Base-by-base conservation (phyloP, 1,140 invertebrate genomes). In the Diprion similis region DNA sequence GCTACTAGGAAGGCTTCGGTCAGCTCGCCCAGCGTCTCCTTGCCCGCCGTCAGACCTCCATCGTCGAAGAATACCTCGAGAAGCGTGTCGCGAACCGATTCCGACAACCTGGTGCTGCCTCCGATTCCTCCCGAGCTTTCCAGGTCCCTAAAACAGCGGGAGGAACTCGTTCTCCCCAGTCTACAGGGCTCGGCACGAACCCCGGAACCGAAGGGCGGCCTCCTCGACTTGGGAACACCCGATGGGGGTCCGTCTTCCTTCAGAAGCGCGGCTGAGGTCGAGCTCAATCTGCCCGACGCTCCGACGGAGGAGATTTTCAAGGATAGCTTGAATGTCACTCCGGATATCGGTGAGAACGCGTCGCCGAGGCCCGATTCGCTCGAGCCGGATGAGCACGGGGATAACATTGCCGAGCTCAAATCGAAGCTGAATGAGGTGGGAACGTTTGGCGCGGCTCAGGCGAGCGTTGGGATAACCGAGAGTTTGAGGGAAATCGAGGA, bases 71-170 rank as follows among this genome's bases (percentile, higher is more conserved):
- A 68, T 64, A 76, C 71, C 8, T 77, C 76, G 0, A 78, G 73
- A 68, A 77, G 72, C 70, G 77, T 65, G 10, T 67, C 70, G 0
- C 75, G 74, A 1, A 78, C 75, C 18, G 76, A 76, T 11, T 71
- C 76, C 0, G 78, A 79, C 47, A 75, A 75, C 72, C 72, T 88
- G 1, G 80, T 80, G 0, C 66, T 88, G 10, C 87, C 87, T 0
- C 76, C 81, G 0, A 88, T 88, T 11, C 85, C 84, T 10, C 81
- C 81, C 18, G 86, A 86, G 37, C 76, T 78, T 0, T 74, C 71
- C 0, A 86, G 79, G 73, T 78, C 77, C 7, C 18, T 71, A 0
- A 86, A 83, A 68, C 46, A 73, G 1, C 76, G 59, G 19, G 82
- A 80, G 3, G 76, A 76, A 4, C 10, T 87, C 1, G 77, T 78